A percentile compares a stretch with the other conserved stretches of the same genome.
phyloP scores from a whole-genome alignment of 2,113 vertebrate genomes.

The Cacatua alba region DNA sequence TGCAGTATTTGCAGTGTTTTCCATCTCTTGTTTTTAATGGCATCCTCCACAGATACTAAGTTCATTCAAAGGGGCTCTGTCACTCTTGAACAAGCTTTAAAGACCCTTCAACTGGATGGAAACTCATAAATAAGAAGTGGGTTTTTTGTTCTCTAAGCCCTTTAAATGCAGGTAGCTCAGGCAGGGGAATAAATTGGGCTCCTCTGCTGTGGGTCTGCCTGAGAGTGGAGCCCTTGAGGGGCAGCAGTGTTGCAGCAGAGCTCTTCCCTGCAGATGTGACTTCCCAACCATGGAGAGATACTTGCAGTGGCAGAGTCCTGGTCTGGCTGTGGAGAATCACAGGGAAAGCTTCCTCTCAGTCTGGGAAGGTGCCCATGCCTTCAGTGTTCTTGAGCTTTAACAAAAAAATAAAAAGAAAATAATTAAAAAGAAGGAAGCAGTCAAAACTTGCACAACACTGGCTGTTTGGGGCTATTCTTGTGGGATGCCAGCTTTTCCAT shows the following conservation, averaged over 20 bases:
- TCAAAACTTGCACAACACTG: background rate
- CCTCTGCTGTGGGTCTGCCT: background rate
- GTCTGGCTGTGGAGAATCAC: background rate
- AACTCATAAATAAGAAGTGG: background rate
- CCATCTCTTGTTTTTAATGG: background rate
- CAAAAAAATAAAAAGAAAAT: background rate
- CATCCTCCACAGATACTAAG: background rate
- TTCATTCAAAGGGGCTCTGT: slow-evolving; percentile 23
- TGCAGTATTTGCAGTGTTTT: background rate
- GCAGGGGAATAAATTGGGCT: background rate
- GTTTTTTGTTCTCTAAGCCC: background rate
- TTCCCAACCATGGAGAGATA: background rate
- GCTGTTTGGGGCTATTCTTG: background rate
- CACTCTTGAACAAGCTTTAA: background rate
- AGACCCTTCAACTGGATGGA: background rate
- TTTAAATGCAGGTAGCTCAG: background rate
- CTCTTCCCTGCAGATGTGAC: background rate
- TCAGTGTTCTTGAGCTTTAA: background rate
- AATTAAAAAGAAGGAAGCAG: background rate
- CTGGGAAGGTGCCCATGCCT: background rate
- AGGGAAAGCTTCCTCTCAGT: background rate
- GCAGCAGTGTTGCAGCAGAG: background rate
- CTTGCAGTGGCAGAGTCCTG: background rate
- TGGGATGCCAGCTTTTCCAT: background rate
- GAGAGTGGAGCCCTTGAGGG: background rate